Evolutionary conservation across 2,113 vertebrate genomes (phyloP), one percentile per base, ranked within the genome.

Genomic region (Pteronura brasiliensis): DNA sequence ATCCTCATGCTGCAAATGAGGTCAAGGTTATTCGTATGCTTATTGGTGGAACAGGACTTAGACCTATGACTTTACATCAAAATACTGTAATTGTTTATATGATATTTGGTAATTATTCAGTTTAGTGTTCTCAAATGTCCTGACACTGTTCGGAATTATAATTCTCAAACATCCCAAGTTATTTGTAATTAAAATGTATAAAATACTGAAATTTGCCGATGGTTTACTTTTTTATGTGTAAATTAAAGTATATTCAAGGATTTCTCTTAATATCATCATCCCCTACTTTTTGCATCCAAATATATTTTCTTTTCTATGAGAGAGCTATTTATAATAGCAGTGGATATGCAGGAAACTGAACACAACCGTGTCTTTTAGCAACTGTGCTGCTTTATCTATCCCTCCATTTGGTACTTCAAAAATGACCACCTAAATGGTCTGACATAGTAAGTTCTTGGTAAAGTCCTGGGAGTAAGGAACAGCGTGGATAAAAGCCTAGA

Each of bases 131-230:
- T 95, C 21, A 74, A 67, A 52, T 67, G 15, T n/a, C 36, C 82
- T 76, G n/a, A 93, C 23, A 55, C 4, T 81, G 6, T 91, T 8
- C 42, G 86, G 8, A 67, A 44, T n/a, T 91, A 0, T 74, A 79
- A 96, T 80, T 89, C 77, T 95, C 84, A 88, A 72, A 72, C 34
- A 36, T 83, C 29, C 52, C 39, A 93, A 65, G 29, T 93, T 87
- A 72, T 93, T 80, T 95, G 27, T 69, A 89, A 55, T 91, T 42
- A 77, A 95, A 80, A 82, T 47, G 89, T 34, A 39, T 87, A 93
- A 94, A 92, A 72, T 74, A 23, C 23, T 71, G 34, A 93, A 80
- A 79, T 93, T 85, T 95, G 36, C 31, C 76, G 27, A 31, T 72
- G 29, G 31, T 67, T 93, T 71, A 59, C 23, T 76, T 52, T 89